phyloP scores from a whole-genome alignment of 2,797 vertebrate species.

The Tenualosa thibaudeaui region DNA sequence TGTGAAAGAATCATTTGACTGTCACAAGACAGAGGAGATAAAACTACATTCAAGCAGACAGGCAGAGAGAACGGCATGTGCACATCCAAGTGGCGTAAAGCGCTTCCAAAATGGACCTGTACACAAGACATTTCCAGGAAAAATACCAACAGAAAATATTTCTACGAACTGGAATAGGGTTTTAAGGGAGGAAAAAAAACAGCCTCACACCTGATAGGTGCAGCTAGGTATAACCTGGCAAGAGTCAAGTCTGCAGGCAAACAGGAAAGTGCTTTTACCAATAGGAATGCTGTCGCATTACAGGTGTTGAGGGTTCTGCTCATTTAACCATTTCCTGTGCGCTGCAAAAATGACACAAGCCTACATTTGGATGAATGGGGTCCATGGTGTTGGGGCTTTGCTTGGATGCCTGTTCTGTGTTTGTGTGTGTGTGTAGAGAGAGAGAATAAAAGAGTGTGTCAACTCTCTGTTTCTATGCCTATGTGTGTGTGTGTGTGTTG shows the following conservation, averaged over 20 bases:
- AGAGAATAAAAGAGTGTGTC: not conserved
- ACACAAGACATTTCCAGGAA: not conserved
- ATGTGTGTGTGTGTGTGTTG: not conserved
- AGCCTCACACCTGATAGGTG: slow-evolving; percentile 15
- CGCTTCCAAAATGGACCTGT: not conserved
- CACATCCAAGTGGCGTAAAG: not conserved
- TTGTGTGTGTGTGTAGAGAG: not conserved
- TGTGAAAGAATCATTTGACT: not conserved
- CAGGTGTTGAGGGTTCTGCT: slow-evolving; percentile 70
- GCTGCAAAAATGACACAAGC: slow-evolving; percentile 34
- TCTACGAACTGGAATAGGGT: not conserved
- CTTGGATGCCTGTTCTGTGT: slow-evolving; percentile 44
- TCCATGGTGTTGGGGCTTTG: slow-evolving; percentile 51
- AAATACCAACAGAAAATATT: not conserved
- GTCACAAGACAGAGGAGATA: too few relatives aligned
- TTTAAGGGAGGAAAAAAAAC: not conserved
- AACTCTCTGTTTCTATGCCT: not conserved
- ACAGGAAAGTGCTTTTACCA: slow-evolving; percentile 42
- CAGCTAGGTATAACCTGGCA: not conserved
- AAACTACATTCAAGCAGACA: too few relatives aligned
- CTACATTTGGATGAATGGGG: slow-evolving; percentile 6
- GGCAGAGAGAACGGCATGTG: not conserved
- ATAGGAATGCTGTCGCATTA: slow-evolving; percentile 50
- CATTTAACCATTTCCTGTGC: slow-evolving; percentile 65
- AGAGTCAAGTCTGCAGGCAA: not conserved